These are phyloP conservation scores for Bungarus multicinctus DNA, from an alignment of 2,113 vertebrate species.

Conservation along the genomic window DNA sequence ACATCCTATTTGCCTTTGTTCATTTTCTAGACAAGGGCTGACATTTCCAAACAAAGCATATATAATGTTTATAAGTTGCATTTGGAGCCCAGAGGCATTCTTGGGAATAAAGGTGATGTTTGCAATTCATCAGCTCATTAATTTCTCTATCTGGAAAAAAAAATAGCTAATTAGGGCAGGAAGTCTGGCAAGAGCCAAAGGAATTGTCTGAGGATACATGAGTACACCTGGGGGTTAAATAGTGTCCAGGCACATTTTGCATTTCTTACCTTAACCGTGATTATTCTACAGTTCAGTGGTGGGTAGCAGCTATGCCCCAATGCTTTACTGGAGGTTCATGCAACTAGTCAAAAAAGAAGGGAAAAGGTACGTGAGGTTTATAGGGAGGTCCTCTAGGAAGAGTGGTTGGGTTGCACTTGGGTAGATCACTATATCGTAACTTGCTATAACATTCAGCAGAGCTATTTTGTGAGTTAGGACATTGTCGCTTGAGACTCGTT, in stretches of 20 bases:
- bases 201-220: not conserved
- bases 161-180: not conserved
- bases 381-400: not conserved
- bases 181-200: not conserved
- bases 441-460: not conserved
- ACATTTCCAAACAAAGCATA: not conserved
- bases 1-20: not conserved
- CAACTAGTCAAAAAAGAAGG: not conserved
- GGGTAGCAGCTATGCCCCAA: not conserved
- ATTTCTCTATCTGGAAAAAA: not conserved
- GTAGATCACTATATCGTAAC: not conserved
- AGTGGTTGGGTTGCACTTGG: not conserved
- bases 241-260: not conserved
- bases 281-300: not conserved
- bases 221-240: not conserved
- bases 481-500: not conserved
- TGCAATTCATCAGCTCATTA: not conserved
- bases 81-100: not conserved
- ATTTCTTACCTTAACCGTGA: not conserved
- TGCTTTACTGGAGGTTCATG: not conserved
- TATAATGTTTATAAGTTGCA: not conserved
- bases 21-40: not conserved
- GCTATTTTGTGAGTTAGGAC: not conserved
- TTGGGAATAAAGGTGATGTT: not conserved
- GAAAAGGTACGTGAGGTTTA: not conserved